These are phyloP conservation scores for Sinocyclocheilus rhinocerous DNA, from an alignment of 2,113 vertebrate genomes.

Conservation along the genomic window DNA sequence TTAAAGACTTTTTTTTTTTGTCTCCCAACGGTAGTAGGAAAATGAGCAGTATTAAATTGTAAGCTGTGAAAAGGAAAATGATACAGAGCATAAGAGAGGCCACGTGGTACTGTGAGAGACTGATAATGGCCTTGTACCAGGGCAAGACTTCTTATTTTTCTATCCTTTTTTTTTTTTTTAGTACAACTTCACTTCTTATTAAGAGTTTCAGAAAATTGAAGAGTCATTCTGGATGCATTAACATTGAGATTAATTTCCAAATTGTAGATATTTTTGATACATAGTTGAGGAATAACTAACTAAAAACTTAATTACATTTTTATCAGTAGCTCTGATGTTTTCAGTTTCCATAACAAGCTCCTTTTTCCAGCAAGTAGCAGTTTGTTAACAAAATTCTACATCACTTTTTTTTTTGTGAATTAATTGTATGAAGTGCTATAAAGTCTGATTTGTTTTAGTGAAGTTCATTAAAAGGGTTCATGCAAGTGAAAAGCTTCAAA, in stretches of 20 bases:
- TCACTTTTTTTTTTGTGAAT: background rate
- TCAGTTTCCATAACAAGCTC: background rate
- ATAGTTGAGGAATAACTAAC: too few relatives aligned
- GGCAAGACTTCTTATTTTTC: conserved; percentile 23
- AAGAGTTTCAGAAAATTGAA: background rate
- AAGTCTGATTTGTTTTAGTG: background rate
- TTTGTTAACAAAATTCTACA: background rate
- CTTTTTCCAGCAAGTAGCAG: background rate
- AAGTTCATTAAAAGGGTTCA: background rate
- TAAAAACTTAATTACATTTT: too few relatives aligned
- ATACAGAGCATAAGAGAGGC: background rate
- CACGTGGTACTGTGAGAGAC: conserved; percentile 10
- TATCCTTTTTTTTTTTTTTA: background rate
- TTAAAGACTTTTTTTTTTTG: conserved; percentile 26
- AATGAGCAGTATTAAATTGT: conserved; percentile 31
- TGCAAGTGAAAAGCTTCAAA: background rate
- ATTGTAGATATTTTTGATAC: background rate
- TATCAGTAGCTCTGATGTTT: background rate
- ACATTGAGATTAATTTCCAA: background rate
- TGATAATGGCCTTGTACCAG: conserved; percentile 33
- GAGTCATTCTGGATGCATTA: background rate
- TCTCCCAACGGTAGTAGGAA: conserved; percentile 3
- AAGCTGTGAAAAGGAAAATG: background rate
- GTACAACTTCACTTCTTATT: background rate
- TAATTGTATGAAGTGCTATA: background rate